Evolutionary conservation across 2,113 vertebrate species (phyloP).

Genomic region (Sprattus sprattus): DNA sequence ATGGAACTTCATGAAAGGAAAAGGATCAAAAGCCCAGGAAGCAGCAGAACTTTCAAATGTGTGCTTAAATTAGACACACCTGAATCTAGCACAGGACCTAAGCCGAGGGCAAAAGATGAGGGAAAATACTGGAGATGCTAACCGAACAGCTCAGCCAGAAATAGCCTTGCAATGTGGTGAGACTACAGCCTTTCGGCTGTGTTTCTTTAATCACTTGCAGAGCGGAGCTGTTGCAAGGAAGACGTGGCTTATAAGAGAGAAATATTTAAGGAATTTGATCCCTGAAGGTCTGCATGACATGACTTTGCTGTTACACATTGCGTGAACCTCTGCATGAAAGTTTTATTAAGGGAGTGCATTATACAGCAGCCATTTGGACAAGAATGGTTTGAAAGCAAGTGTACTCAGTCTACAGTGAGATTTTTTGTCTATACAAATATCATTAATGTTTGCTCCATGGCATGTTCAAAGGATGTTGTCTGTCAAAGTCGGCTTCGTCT

Average conservation of each 20-base stretch:
- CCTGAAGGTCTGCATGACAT: conserved; percentile 11
- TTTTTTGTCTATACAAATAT: conserved; percentile 15
- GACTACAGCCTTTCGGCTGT: not conserved
- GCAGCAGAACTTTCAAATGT: conserved; percentile 53
- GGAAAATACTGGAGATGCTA: not conserved
- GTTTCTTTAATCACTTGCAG: not conserved
- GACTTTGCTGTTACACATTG: conserved; percentile 23
- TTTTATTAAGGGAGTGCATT: conserved; percentile 49
- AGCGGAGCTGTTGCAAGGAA: not conserved
- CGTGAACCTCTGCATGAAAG: conserved; percentile 46
- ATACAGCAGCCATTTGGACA: conserved; percentile 33
- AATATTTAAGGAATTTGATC: not conserved
- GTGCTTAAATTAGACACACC: conserved; percentile 49
- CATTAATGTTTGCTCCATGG: conserved; percentile 26
- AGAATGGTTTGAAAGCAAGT: conserved; percentile 50
- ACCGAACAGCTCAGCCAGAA: not conserved
- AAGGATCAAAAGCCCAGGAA: conserved; percentile 42
- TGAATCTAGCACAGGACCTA: not conserved
- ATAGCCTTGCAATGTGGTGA: not conserved
- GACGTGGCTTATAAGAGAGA: not conserved
- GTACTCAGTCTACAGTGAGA: conserved; percentile 27
- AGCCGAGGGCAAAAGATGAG: conserved; percentile 2
- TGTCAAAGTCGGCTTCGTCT: not conserved
- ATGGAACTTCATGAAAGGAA: conserved; percentile 49
- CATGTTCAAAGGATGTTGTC: not conserved